Percentiles rank a stretch among this genome's conserved stretches.
These are phyloP conservation scores for Temnopleurus reevesii DNA, from an alignment of 53 echinoderm and acorn worm species.

Conservation along the genomic window DNA sequence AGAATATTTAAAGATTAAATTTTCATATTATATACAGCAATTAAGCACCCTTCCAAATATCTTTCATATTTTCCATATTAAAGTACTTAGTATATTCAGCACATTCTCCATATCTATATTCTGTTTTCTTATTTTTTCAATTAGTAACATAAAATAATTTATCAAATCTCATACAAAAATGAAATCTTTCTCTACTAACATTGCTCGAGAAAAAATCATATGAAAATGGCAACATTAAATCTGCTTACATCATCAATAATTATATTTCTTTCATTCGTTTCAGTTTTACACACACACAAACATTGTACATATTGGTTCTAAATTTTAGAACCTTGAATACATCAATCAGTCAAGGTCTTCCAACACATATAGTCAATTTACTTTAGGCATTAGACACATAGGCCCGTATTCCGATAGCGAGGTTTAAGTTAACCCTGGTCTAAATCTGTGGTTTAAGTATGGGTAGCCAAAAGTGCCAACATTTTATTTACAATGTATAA, in stretches of 20 bases:
- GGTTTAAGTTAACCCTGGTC: too few species aligned
- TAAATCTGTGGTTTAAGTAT: too few species aligned
- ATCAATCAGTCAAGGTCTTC: neutral
- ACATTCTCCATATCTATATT: neutral
- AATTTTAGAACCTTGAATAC: slow-evolving; percentile 11
- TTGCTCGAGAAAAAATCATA: neutral
- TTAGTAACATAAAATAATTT: neutral
- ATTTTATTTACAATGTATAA: too few species aligned
- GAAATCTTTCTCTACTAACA: too few species aligned
- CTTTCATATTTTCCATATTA: neutral
- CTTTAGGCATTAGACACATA: too few species aligned
- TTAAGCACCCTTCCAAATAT: neutral
- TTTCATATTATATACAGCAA: slow-evolving; percentile 27
- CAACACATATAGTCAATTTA: too few species aligned
- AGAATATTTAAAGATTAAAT: neutral
- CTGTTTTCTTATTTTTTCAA: neutral
- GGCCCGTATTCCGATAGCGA: too few species aligned
- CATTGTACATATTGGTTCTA: neutral
- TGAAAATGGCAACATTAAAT: neutral
- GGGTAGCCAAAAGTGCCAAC: too few species aligned
- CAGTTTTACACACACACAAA: slow-evolving; percentile 24
- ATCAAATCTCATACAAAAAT: neutral
- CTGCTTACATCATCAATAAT: neutral
- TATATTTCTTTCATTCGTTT: neutral
- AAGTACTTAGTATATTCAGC: too few species aligned